phyloP scores from a whole-genome alignment of 2,888 invertebrate species.

The Leptopilina drosophilae region DNA sequence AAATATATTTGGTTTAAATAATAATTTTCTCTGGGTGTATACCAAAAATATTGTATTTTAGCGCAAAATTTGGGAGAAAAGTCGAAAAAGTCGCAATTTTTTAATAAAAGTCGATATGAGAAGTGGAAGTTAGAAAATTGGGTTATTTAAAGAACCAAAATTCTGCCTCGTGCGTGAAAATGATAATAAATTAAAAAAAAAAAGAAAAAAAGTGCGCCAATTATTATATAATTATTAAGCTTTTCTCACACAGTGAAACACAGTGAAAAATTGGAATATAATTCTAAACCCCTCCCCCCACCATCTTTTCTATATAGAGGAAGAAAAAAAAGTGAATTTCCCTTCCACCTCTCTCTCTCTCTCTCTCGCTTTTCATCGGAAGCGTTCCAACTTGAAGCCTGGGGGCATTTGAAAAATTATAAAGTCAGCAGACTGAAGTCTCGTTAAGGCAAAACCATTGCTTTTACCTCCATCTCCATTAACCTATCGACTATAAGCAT shows the following conservation, averaged over 20 bases:
- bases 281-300: too few species aligned
- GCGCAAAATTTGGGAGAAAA: too few species aligned
- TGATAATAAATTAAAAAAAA: neutral
- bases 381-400: constrained; percentile 24
- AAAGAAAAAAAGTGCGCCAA: neutral
- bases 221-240: too few species aligned
- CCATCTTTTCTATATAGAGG: too few species aligned
- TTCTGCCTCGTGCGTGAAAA: constrained; percentile 32
- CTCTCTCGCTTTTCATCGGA: constrained; percentile 37
- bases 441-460: constrained; percentile 35
- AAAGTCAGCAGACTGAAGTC: constrained; percentile 28
- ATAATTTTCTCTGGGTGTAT: too few species aligned
- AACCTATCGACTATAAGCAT: constrained; percentile 16
- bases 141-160: neutral
- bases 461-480: constrained; percentile 26
- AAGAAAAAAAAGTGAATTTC: constrained; percentile 1
- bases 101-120: too few species aligned
- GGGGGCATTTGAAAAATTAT: constrained; percentile 30
- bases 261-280: too few species aligned
- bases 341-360: constrained; percentile 23
- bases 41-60: too few species aligned
- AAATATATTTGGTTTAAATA: too few species aligned
- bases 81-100: too few species aligned
- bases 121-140: too few species aligned
- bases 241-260: too few species aligned